Evolutionary conservation across 2,797 vertebrate species (phyloP).

Genomic region (Mastacembelus armatus): DNA sequence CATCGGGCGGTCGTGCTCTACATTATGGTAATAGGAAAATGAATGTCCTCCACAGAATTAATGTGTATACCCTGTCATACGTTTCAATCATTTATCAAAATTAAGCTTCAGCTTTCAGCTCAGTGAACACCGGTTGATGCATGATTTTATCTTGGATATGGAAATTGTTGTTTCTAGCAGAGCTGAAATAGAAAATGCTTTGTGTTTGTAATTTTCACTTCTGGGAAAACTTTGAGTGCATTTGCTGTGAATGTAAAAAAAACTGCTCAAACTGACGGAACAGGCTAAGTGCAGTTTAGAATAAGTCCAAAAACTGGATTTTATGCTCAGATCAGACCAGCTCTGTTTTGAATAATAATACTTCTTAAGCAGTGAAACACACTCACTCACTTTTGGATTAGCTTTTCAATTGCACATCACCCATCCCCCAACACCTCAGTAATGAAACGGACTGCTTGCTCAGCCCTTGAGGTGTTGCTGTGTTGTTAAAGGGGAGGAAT

Average conservation of each 20-base stretch:
- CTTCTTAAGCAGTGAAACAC: constrained; percentile 63
- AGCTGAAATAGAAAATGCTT: constrained; percentile 35
- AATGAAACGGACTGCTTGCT: constrained; percentile 70
- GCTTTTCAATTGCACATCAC: constrained; percentile 64
- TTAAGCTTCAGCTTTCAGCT: constrained; percentile 77
- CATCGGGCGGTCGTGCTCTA: constrained; percentile 77
- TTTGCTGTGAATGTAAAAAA: background rate
- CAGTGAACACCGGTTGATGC: constrained; percentile 58
- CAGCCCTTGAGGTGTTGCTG: constrained; percentile 76
- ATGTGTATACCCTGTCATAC: constrained; percentile 84
- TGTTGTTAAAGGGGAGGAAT: constrained; percentile 51
- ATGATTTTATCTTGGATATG: constrained; percentile 56
- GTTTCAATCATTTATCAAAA: constrained; percentile 86
- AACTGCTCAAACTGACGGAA: background rate
- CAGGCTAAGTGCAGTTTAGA: background rate
- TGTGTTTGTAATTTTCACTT: constrained; percentile 26
- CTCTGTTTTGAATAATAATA: constrained; percentile 36
- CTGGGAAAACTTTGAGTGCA: constrained; percentile 31
- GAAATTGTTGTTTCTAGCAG: constrained; percentile 55
- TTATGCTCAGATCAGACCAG: constrained; percentile 36
- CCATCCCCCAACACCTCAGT: constrained; percentile 70
- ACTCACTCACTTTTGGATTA: constrained; percentile 67
- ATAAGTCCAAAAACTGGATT: constrained; percentile 10
- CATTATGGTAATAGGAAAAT: constrained; percentile 86
- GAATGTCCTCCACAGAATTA: constrained; percentile 83